Evolutionary conservation across 2,113 vertebrate genomes (phyloP).

Genomic region (Vulpes lagopus): DNA sequence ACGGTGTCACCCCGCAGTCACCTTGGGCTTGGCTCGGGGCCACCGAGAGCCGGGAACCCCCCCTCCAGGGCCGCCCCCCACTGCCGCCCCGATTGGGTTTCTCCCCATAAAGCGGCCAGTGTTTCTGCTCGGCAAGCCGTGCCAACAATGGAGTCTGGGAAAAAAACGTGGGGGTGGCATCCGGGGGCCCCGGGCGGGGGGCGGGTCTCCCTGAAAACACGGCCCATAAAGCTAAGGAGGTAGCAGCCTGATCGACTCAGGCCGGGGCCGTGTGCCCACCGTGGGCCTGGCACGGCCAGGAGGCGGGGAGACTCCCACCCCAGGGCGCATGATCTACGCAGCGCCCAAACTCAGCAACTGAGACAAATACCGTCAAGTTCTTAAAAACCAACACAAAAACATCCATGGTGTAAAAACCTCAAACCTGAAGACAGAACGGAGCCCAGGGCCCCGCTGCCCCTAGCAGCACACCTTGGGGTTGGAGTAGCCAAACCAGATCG

Average conservation of each 20-base stretch:
- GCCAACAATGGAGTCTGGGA: conserved; percentile 81
- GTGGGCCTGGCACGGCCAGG: accelerated
- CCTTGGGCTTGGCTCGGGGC: conserved; percentile 91
- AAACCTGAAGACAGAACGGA: accelerated
- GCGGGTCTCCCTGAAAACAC: conserved; percentile 82
- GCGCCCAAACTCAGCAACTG: neutral
- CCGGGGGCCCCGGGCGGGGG: conserved; percentile 53
- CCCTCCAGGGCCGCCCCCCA: conserved; percentile 24
- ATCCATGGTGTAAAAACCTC: accelerated
- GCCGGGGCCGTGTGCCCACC: neutral
- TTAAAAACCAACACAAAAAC: accelerated
- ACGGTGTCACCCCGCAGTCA: conserved; percentile 94
- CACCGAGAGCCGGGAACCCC: conserved; percentile 54
- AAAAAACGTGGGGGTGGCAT: conserved; percentile 76
- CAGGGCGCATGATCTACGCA: accelerated
- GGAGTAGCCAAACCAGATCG: accelerated
- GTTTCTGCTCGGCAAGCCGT: conserved; percentile 87
- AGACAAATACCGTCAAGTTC: accelerated
- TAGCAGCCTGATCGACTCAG: accelerated
- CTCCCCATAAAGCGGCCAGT: conserved; percentile 88
- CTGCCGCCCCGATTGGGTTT: conserved; percentile 86
- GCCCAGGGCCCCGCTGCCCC: accelerated
- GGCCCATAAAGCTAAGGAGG: conserved; percentile 82
- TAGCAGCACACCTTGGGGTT: accelerated
- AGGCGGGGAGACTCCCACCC: neutral